Base-by-base conservation (phyloP, 2,113 vertebrate species). In the Lanius ludovicianus region DNA sequence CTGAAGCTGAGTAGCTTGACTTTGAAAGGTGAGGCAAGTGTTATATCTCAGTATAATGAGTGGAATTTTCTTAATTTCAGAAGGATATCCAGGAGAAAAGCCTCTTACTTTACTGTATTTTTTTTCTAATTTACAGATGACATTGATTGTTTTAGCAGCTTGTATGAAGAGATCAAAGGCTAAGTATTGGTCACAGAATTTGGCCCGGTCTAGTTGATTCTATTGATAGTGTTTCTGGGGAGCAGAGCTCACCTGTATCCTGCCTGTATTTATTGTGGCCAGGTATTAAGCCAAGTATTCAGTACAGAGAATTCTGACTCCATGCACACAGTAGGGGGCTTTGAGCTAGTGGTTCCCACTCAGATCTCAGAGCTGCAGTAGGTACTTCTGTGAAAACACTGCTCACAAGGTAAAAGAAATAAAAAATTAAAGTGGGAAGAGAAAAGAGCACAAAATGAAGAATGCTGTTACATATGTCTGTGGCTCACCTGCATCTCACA, bases 391-490 rank as follows among this genome's bases (percentile, higher is more conserved):
- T 47, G 41, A 30, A 68, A 95, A n/a, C 30, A 27, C 13, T 59
- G 42, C 47, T 90, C 19, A 2, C 24, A n/a, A 46, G 41, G 68
- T 7, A 57, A 46, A 89, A 52, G 49, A 24, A 39, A 74, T 37
- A 44, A 22, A 12, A 53, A 10, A 31, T 16, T 53, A 14, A 64
- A 53, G 11, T 39, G 35, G 42, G 41, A 53, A 71, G 4, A 19
- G 35, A 41, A 55, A 75, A 33, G 69, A 63, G 10, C 30, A 18
- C 25, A 50, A 49, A 94, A 53, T 11, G 30, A 9, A 47, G 50
- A 69, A 35, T 20, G 18, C 30, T 2, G 0, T 79, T 63, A 11
- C 1, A 4, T 52, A 5, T 71, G 9, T 64, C 10, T 0, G 0
- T 37, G 50, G 19, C 64, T 87, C 60, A 31, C 20, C 44, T 78